These are phyloP conservation scores for Phyllostomus hastatus DNA, from an alignment of 2,113 vertebrate genomes.

Conservation along the genomic window DNA sequence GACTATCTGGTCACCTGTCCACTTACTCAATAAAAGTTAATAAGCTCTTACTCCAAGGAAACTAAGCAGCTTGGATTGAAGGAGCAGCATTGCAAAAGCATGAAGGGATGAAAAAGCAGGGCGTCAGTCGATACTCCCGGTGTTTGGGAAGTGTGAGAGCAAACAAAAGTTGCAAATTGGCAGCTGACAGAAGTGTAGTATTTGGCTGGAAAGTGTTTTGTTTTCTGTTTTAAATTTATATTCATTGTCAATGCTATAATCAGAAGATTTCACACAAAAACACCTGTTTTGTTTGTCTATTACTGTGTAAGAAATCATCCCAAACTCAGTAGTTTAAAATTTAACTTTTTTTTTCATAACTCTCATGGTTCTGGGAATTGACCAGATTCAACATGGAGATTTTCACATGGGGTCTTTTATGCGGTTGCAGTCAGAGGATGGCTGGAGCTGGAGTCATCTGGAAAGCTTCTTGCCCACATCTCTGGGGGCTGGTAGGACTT, in stretches of 20 bases:
- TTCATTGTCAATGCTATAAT: not conserved
- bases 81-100: not conserved
- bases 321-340: not conserved
- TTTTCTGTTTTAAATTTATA: constrained; percentile 8
- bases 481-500: not conserved
- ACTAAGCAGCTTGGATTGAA: not conserved
- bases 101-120: not conserved
- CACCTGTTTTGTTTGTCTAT: not conserved
- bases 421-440: not conserved
- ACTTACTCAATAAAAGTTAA: not conserved
- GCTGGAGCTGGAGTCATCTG: not conserved
- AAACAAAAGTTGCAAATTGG: not conserved
- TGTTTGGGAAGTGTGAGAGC: not conserved
- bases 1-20: not conserved
- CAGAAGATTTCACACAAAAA: constrained; percentile 18
- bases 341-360: not conserved
- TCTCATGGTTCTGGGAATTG: not conserved
- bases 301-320: not conserved
- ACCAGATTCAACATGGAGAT: not conserved
- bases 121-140: not conserved
- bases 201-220: not conserved
- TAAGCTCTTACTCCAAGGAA: not conserved
- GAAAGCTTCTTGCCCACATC: not conserved
- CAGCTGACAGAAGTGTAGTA: not conserved
- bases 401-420: not conserved